These are phyloP conservation scores for Steinernema scapterisci DNA, from an alignment of 2,888 invertebrate species.

Conservation along the genomic window DNA sequence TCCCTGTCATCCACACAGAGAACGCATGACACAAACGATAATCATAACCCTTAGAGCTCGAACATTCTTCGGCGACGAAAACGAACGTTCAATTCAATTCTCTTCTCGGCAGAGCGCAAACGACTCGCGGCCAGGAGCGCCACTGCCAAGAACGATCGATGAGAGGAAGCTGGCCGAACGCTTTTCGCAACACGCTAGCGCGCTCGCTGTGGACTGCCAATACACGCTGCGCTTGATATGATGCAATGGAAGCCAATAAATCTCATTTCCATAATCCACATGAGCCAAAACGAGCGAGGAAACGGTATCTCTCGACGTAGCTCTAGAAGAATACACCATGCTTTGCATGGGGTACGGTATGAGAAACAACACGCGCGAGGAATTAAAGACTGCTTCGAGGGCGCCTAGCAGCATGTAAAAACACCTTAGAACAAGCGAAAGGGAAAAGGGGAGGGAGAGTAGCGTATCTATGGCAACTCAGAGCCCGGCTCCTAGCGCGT, in stretches of 20 bases:
- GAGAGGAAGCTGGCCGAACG: background rate
- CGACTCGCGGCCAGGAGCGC: background rate
- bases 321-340: too few species aligned
- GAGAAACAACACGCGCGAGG: too few species aligned
- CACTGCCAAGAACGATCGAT: background rate
- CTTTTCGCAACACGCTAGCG: background rate
- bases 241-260: too few species aligned
- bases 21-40: background rate
- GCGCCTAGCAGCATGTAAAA: too few species aligned
- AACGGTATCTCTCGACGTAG: too few species aligned
- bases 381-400: too few species aligned
- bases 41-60: background rate
- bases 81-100: background rate
- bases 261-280: too few species aligned
- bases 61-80: background rate
- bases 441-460: background rate
- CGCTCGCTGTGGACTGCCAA: background rate
- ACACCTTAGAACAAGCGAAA: too few species aligned
- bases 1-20: background rate
- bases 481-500: background rate
- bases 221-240: background rate
- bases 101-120: background rate
- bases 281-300: too few species aligned
- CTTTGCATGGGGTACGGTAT: too few species aligned
- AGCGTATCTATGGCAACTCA: background rate